A percentile compares a stretch with the other conserved stretches of the same genome.
Conservation (phyloP, 92 coral and sea anemone species). For the Ricordea florida region DNA sequence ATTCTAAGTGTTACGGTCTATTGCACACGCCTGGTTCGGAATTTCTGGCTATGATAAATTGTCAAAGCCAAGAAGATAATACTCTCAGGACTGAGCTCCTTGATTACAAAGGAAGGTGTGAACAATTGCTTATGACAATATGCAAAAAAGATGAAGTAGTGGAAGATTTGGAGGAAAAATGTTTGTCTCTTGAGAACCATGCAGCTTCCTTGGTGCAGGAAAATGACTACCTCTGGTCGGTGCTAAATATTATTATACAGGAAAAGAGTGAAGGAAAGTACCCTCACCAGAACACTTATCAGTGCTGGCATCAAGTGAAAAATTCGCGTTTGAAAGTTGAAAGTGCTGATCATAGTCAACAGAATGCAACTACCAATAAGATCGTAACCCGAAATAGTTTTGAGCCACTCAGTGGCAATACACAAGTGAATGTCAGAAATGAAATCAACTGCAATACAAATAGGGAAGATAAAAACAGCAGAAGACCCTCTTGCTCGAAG, state of each 20-base stretch:
- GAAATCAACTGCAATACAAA: too few relatives aligned
- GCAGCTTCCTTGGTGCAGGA: too few relatives aligned
- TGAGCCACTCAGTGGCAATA: too few relatives aligned
- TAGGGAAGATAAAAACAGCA: too few relatives aligned
- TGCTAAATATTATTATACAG: constrained; percentile 2
- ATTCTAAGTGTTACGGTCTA: too few relatives aligned
- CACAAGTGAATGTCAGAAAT: too few relatives aligned
- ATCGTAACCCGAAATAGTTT: background rate
- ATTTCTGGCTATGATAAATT: too few relatives aligned
- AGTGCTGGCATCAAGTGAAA: background rate
- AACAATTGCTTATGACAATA: too few relatives aligned
- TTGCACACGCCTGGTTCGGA: too few relatives aligned
- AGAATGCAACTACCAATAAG: background rate
- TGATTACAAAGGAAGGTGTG: background rate
- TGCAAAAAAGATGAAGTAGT: background rate
- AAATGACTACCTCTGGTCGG: background rate
- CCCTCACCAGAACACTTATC: background rate
- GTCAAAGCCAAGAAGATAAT: background rate
- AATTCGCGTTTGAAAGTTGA: too few relatives aligned
- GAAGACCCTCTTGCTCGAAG: too few relatives aligned
- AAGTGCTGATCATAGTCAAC: background rate
- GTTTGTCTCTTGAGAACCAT: too few relatives aligned
- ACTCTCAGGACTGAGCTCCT: background rate
- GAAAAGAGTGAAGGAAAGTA: constrained; percentile 10
- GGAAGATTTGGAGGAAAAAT: background rate